Evolutionary conservation across 2,797 vertebrate species (phyloP), one percentile per base, ranked within the genome.

Genomic region (Typhlichthys subterraneus): DNA sequence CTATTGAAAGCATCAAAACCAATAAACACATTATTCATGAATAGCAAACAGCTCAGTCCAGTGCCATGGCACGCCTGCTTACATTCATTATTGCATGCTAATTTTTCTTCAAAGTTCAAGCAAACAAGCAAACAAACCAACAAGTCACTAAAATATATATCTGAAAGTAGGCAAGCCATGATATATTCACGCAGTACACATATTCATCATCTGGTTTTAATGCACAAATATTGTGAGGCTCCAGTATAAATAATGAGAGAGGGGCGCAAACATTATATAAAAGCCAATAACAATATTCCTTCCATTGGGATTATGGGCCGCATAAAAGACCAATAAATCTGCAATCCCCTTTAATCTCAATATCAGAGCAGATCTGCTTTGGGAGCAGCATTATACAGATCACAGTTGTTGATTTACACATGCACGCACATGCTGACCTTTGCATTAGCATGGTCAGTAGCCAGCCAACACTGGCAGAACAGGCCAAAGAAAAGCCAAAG

Each of bases 301-400:
- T 76, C 72, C 72, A 72, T 7, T 65, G 66, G 83, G 87, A 89
- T 90, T 86, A 87, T 60, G 51, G 53, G 68, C 82, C 61, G 78
- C 72, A 77, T 82, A 46, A 89, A 85, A 85, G 76, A 81, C 80
- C 73, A 81, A 88, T 86, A 85, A 83, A 86, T 85, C 74, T 69
- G 77, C 75, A 58, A 69, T 61, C 75, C 75, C 47, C 62, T 81
- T 85, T 81, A 85, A 88, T 79, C 83, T 78, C 90, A 85, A 91
- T 90, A 84, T 83, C 66, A 62, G 64, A 77, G 70, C 80, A 88
- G 75, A 90, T 91, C 89, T 87, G 85, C 73, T 90, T 83, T 85
- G 78, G 78, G 77, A 80, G 77, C 68, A 87, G 12, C 47, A 89
- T 89, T 82, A 82, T 72, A 82, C 75, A 84, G 82, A 88, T 88